These are phyloP conservation scores for Saccostrea echinata DNA, from an alignment of 1,140 invertebrate genomes.

Conservation along the genomic window DNA sequence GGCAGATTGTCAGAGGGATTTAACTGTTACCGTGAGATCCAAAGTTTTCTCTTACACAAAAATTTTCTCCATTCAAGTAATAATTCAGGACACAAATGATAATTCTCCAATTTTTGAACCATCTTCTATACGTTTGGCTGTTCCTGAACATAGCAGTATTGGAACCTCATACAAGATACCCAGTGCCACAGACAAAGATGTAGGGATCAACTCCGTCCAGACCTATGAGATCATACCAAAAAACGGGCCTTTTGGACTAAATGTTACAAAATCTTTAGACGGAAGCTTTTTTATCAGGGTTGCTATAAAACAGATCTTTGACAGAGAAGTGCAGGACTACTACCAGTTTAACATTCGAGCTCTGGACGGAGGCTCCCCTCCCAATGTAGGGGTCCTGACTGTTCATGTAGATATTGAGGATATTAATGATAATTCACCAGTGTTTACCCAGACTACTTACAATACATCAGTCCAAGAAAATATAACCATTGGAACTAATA, in stretches of 20 bases:
- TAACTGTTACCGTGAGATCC: slow-evolving; percentile 70
- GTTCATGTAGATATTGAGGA: slow-evolving; percentile 89
- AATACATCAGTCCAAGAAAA: slow-evolving; percentile 84
- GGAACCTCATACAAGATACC: slow-evolving; percentile 86
- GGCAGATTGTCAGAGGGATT: slow-evolving; percentile 62
- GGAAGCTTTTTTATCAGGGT: slow-evolving; percentile 68
- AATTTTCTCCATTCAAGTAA: slow-evolving; percentile 69
- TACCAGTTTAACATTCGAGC: slow-evolving; percentile 93
- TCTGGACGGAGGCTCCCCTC: slow-evolving; percentile 92
- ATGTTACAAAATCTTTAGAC: slow-evolving; percentile 69
- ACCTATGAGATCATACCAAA: slow-evolving; percentile 70
- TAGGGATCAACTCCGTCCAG: slow-evolving; percentile 80
- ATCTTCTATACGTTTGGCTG: slow-evolving; percentile 61
- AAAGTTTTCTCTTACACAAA: slow-evolving; percentile 62
- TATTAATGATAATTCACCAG: slow-evolving; percentile 94
- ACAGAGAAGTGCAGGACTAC: slow-evolving; percentile 89
- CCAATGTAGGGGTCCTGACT: slow-evolving; percentile 90
- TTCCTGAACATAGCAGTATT: slow-evolving; percentile 78
- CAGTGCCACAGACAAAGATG: slow-evolving; percentile 72
- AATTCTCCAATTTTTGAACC: slow-evolving; percentile 90
- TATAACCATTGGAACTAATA: slow-evolving; percentile 59
- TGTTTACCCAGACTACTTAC: slow-evolving; percentile 89
- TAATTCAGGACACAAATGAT: slow-evolving; percentile 92
- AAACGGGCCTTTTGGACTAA: slow-evolving; percentile 66
- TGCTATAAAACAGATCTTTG: slow-evolving; percentile 82